Base-by-base conservation (phyloP, 2,888 invertebrate genomes). In the Oscheius sp. region DNA sequence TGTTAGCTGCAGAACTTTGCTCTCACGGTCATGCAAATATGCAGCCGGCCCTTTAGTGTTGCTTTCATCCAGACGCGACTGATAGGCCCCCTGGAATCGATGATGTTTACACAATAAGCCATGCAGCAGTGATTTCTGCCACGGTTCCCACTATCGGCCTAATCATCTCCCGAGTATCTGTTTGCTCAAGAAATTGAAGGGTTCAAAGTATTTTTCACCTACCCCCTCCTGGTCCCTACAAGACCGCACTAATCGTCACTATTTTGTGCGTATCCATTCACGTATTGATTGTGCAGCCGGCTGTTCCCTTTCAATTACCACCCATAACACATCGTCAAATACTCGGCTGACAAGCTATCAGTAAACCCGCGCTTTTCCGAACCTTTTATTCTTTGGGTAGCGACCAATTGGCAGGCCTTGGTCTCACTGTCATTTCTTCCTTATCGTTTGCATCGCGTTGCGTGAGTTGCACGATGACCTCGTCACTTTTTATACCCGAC, bases 231-330 rank as follows among this genome's bases (percentile, higher is more conserved):
- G 57, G 33, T 57, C 32, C 21, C 32, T 42, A 42, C 42, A 42
- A 42, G 42, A 7, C 7, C n/a, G 9, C 57, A 57, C 32, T 29
- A 57, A 32, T 53, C 3, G 53, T 29, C 32, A 21, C n/a, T 53
- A 53, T 10, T 57, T 57, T 57, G n/a, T 2, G 11, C 53, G 53
- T 29, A 29, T 29, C 57, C 62, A 42, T 62, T n/a, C 62, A 47
- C 47, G 62, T 62, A 62, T 62, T 21, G 62, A 62, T 62, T 62
- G 37, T 47, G 62, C 62, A 62, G 62, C 62, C 57, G 62, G 62
- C 47, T 47, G 62, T 62, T 47, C 32, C 57, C 37, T 60, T 62
- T 62, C 62, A 62, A 62, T 62, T 62, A 62, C 62, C 47, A 37
- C 62, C 62, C 21, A 21, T 21, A 21, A 21, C 21, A 21, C 21